Evolutionary conservation across 2,113 vertebrate species (phyloP).

Genomic region (Lagopus muta): DNA sequence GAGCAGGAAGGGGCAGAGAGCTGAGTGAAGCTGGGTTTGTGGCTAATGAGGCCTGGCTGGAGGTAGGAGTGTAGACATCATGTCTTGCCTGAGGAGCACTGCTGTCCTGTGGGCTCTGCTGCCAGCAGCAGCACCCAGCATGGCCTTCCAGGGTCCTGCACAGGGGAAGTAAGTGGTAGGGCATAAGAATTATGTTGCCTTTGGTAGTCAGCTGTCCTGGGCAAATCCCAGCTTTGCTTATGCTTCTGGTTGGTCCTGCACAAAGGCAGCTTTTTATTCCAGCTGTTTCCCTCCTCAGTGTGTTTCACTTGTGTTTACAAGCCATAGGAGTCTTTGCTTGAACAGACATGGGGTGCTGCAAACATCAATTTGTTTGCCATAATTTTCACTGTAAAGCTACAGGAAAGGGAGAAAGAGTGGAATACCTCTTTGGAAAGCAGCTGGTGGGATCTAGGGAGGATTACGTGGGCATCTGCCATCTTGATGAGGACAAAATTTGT

Average conservation of each 20-base stretch:
- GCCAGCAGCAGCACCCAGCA: background rate
- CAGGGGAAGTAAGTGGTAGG: background rate
- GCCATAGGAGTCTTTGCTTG: background rate
- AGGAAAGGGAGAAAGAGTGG: background rate
- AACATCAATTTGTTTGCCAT: background rate
- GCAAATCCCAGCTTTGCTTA: background rate
- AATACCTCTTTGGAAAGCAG: background rate
- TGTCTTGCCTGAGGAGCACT: background rate
- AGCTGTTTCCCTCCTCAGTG: background rate
- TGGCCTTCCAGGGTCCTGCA: background rate
- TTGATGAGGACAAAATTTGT: background rate
- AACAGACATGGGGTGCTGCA: background rate
- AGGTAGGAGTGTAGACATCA: rapidly evolving
- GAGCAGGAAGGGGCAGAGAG: background rate
- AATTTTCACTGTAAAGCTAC: background rate
- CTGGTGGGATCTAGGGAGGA: background rate
- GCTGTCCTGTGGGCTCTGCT: background rate
- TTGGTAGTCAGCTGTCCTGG: background rate
- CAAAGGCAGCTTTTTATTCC: background rate
- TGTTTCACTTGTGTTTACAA: background rate
- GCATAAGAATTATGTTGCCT: background rate
- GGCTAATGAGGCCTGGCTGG: background rate
- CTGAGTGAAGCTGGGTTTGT: background rate
- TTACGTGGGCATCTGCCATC: background rate
- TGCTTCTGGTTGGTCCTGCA: background rate